Evolutionary conservation across 2,888 invertebrate genomes (phyloP).

Genomic region (Octonoba sinensis): DNA sequence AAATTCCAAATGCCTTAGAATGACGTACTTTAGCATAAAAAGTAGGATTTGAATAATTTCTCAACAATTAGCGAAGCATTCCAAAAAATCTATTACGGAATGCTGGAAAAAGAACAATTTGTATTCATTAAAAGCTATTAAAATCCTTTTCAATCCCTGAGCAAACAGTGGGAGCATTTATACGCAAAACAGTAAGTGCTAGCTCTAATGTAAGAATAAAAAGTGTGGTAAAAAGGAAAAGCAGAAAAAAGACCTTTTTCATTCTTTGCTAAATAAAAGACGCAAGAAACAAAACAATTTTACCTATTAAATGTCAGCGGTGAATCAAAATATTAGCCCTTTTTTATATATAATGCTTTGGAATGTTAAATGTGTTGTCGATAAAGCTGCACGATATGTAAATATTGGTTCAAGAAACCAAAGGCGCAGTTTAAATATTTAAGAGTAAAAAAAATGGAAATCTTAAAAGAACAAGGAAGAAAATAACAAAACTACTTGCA

Average conservation of each 20-base stretch:
- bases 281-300: too few species aligned
- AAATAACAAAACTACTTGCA: too few species aligned
- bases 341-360: too few species aligned
- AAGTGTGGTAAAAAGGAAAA: slow-evolving; percentile 52
- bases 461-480: slow-evolving; percentile 36
- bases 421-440: slow-evolving; percentile 63
- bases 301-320: too few species aligned
- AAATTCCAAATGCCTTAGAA: too few species aligned
- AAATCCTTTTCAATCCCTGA: slow-evolving; percentile 50
- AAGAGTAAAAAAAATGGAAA: slow-evolving; percentile 27
- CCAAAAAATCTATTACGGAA: too few species aligned
- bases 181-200: slow-evolving; percentile 15
- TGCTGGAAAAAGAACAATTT: slow-evolving; percentile 13
- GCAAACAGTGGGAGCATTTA: slow-evolving; percentile 59
- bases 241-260: slow-evolving; percentile 15
- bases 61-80: too few species aligned
- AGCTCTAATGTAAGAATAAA: slow-evolving; percentile 38
- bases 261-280: too few species aligned
- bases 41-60: too few species aligned
- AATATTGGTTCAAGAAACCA: slow-evolving; percentile 64
- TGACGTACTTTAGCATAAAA: too few species aligned
- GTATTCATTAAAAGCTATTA: slow-evolving; percentile 59
- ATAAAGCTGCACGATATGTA: slow-evolving; percentile 59
- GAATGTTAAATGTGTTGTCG: slow-evolving; percentile 38
- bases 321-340: too few species aligned